phyloP scores from a whole-genome alignment of 1,140 invertebrate genomes.

The Drosophila melanogaster region DNA sequence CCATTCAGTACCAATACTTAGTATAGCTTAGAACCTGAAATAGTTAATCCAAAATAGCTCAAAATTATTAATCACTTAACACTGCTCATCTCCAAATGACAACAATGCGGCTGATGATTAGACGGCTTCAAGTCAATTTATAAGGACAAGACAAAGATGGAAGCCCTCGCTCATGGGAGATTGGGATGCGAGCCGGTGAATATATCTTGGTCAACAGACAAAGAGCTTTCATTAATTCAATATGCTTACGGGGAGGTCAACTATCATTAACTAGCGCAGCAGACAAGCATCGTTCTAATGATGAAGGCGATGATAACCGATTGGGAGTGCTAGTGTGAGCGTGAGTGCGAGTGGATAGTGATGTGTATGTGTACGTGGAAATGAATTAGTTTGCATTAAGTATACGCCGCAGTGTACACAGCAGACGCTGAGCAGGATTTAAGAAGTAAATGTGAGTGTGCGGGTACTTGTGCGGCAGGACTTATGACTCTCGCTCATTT shows the following conservation, averaged over 20 bases:
- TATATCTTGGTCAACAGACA: conserved; percentile 51
- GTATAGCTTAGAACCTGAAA: not conserved
- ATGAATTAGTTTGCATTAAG: conserved; percentile 82
- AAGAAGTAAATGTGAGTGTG: conserved; percentile 41
- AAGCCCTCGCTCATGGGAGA: not conserved
- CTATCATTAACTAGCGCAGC: conserved; percentile 52
- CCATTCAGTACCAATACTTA: too few relatives aligned
- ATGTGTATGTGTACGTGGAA: conserved; percentile 48
- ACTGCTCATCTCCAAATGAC: conserved; percentile 12
- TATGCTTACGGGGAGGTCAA: conserved; percentile 58
- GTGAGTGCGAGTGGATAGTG: conserved; percentile 10
- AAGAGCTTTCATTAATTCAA: conserved; percentile 64
- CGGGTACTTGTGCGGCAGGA: conserved; percentile 3
- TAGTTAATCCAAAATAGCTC: conserved; percentile 1
- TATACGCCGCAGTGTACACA: conserved; percentile 60
- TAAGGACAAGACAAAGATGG: conserved; percentile 16
- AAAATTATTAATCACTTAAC: conserved; percentile 51
- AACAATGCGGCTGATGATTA: conserved; percentile 43
- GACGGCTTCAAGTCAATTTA: conserved; percentile 49
- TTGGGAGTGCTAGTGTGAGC: conserved; percentile 23
- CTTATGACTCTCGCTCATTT: conserved; percentile 60
- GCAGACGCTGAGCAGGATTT: conserved; percentile 58
- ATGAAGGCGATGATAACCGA: conserved; percentile 46
- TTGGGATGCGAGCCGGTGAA: conserved; percentile 2
- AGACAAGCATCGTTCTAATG: conserved; percentile 51